phyloP scores from a whole-genome alignment of 2,113 vertebrate genomes.

The Copsychus sechellarum region DNA sequence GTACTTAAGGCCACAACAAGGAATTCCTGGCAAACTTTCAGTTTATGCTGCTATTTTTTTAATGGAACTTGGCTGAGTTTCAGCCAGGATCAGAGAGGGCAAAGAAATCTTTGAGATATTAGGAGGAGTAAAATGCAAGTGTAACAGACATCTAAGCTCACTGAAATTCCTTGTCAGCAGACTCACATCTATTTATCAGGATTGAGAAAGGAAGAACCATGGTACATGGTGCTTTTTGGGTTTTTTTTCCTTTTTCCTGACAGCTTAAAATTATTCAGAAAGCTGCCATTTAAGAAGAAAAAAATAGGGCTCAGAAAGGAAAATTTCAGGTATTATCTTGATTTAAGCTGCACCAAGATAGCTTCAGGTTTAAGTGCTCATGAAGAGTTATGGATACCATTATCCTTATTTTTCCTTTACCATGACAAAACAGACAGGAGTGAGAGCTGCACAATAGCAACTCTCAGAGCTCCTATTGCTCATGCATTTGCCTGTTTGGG shows the following conservation, averaged over 20 bases:
- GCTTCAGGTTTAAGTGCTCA: not conserved
- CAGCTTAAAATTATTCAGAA: not conserved
- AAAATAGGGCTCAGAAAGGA: not conserved
- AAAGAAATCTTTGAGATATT: not conserved
- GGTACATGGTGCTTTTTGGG: not conserved
- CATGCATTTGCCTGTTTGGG: fast-evolving
- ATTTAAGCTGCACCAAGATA: not conserved
- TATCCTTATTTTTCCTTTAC: not conserved
- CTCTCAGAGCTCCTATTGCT: not conserved
- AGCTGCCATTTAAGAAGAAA: not conserved
- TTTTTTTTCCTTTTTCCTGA: not conserved
- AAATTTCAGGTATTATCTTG: not conserved
- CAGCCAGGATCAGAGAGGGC: not conserved
- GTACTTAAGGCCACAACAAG: not conserved
- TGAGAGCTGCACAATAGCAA: not conserved
- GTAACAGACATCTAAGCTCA: not conserved
- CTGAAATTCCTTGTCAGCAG: not conserved
- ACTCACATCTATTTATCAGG: not conserved
- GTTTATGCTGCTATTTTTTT: not conserved
- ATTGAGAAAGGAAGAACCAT: not conserved
- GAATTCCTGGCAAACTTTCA: not conserved
- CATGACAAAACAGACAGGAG: not conserved
- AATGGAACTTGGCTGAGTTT: not conserved
- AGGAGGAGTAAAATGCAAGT: not conserved
- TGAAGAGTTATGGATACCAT: not conserved